Percentiles rank a stretch among this genome's conserved stretches.
phyloP scores from a whole-genome alignment of 2,113 vertebrate species.

The Candoia aspera region DNA sequence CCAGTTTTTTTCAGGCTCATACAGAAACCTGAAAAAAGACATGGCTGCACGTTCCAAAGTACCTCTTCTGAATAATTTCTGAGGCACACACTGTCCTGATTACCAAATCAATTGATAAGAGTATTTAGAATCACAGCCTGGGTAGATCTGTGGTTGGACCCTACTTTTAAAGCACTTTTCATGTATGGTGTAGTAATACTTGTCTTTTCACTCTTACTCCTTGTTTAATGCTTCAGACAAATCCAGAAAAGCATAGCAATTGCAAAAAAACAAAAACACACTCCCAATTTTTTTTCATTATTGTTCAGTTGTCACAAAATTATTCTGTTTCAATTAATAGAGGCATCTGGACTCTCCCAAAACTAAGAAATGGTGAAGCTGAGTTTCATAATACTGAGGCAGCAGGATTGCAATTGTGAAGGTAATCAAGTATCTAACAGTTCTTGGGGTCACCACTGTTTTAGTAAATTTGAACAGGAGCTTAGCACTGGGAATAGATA shows the following conservation, averaged over 20 bases:
- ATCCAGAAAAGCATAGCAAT: not conserved
- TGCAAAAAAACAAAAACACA: not conserved
- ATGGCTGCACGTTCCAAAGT: not conserved
- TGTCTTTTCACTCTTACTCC: not conserved
- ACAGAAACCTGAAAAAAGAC: not conserved
- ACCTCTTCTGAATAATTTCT: not conserved
- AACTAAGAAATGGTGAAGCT: constrained; percentile 2
- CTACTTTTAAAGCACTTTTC: not conserved
- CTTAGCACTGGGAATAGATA: not conserved
- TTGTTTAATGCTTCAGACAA: not conserved
- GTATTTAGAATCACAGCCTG: not conserved
- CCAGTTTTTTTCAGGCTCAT: not conserved
- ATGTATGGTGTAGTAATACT: not conserved
- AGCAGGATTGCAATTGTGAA: not conserved
- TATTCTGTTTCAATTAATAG: not conserved
- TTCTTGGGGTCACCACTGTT: not conserved
- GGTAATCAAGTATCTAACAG: not conserved
- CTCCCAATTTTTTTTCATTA: not conserved
- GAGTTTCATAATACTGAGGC: not conserved
- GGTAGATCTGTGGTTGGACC: not conserved
- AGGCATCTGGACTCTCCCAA: not conserved
- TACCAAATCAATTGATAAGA: not conserved
- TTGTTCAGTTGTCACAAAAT: not conserved
- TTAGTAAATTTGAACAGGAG: not conserved
- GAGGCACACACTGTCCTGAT: not conserved